Conservation (phyloP, 2,113 vertebrate species). For the Xiphorhynchus elegans region DNA sequence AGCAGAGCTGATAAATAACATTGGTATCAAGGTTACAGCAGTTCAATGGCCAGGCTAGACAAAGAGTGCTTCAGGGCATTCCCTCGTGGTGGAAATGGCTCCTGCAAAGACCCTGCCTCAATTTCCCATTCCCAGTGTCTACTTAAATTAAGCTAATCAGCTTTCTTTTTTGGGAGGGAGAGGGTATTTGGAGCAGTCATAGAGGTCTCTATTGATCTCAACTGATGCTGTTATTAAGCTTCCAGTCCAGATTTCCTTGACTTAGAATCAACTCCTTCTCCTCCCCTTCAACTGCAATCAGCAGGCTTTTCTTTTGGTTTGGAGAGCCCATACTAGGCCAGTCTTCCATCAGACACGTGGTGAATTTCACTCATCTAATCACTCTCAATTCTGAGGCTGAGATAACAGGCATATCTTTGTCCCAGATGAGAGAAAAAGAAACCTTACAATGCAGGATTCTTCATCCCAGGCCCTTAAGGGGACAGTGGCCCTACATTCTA, state of each 20-base stretch:
- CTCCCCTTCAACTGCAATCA: neutral
- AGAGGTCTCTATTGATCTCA: neutral
- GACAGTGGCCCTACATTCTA: neutral
- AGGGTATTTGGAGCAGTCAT: rapidly evolving
- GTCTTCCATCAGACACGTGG: neutral
- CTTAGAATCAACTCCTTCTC: neutral
- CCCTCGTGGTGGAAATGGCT: neutral
- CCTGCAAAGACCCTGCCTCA: neutral
- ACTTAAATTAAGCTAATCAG: neutral
- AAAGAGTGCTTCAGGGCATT: neutral
- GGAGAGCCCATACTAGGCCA: neutral
- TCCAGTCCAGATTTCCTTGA: neutral
- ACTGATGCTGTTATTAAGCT: neutral
- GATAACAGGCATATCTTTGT: neutral
- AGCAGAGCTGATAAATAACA: constrained; percentile 20
- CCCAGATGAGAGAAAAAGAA: neutral
- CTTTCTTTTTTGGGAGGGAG: neutral
- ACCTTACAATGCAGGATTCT: neutral
- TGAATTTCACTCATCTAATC: neutral
- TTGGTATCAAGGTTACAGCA: constrained; percentile 42
- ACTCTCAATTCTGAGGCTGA: neutral
- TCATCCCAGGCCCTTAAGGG: neutral
- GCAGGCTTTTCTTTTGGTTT: neutral
- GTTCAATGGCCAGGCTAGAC: neutral
- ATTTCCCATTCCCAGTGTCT: neutral